Percentiles rank a stretch among this genome's conserved stretches.
Evolutionary conservation across 2,888 invertebrate species (phyloP).

Genomic region (Euplexia lucipara): DNA sequence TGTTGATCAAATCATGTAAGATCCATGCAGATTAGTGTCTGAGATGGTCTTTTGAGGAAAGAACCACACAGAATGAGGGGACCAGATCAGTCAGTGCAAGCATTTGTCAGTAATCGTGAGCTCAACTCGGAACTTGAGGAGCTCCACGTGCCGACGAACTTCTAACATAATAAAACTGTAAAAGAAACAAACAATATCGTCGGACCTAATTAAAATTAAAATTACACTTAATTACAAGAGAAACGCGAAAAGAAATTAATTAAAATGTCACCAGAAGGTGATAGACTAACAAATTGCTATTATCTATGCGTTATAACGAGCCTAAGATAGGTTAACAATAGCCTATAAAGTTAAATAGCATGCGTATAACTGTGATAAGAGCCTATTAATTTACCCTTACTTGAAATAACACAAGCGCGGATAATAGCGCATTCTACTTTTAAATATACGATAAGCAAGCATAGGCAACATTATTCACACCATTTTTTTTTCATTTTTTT

Average conservation of each 20-base stretch:
- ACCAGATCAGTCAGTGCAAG: no score
- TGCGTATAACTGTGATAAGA: conserved; percentile 14
- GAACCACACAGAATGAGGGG: no score
- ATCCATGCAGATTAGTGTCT: no score
- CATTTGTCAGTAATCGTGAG: no score
- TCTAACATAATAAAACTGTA: no score
- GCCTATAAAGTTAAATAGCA: conserved; percentile 33
- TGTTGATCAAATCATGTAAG: no score
- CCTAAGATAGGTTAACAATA: conserved; percentile 39
- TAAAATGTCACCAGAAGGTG: conserved; percentile 28
- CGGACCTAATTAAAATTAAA: neutral
- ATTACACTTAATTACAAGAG: neutral
- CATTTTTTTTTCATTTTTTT: conserved; percentile 19
- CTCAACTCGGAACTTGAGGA: no score
- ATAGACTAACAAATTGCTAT: conserved; percentile 39
- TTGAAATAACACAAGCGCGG: conserved; percentile 16
- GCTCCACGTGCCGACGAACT: no score
- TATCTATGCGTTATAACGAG: conserved; percentile 30
- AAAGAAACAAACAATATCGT: no score
- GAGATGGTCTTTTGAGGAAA: no score
- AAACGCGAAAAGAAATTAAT: conserved; percentile 11
- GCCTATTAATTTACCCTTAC: conserved; percentile 24
- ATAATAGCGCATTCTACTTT: conserved; percentile 34
- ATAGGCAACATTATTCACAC: conserved; percentile 38
- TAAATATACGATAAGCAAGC: conserved; percentile 26